phyloP scores from a whole-genome alignment of 2,888 invertebrate genomes.

The Uropetala carovei region DNA sequence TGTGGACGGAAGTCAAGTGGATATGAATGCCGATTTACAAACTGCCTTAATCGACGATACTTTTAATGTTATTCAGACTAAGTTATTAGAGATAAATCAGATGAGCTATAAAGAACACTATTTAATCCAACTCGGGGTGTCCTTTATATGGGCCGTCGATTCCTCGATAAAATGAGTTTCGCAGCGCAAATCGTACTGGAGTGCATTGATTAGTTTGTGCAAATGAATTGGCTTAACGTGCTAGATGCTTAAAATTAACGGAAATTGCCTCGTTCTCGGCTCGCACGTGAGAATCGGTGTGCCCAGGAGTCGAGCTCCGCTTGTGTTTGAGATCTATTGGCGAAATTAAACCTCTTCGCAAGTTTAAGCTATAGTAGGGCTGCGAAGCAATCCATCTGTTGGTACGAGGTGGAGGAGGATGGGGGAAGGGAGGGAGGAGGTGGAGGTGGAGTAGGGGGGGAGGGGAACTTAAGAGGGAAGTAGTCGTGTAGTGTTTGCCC shows the following conservation, averaged over 20 bases:
- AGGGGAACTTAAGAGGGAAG: not conserved
- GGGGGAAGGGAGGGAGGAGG: too few species aligned
- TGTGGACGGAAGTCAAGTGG: too few species aligned
- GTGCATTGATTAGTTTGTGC: too few species aligned
- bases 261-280: not conserved
- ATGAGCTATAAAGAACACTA: too few species aligned
- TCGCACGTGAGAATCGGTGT: not conserved
- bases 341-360: conserved; percentile 30
- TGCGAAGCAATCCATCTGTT: not conserved
- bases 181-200: too few species aligned
- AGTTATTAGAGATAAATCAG: too few species aligned
- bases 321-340: conserved; percentile 29
- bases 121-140: too few species aligned
- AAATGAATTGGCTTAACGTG: not conserved
- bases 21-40: too few species aligned
- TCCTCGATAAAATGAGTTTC: too few species aligned
- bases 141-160: too few species aligned
- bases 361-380: not conserved
- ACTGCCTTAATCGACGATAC: too few species aligned
- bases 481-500: conserved; percentile 14
- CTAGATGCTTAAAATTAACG: not conserved
- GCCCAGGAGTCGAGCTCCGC: not conserved
- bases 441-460: not conserved
- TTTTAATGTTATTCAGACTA: too few species aligned
- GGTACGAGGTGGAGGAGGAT: not conserved